A percentile compares a stretch with the other conserved stretches of the same genome.
phyloP scores from a whole-genome alignment of 2,797 vertebrate species.

The Uromys caudimaculatus region DNA sequence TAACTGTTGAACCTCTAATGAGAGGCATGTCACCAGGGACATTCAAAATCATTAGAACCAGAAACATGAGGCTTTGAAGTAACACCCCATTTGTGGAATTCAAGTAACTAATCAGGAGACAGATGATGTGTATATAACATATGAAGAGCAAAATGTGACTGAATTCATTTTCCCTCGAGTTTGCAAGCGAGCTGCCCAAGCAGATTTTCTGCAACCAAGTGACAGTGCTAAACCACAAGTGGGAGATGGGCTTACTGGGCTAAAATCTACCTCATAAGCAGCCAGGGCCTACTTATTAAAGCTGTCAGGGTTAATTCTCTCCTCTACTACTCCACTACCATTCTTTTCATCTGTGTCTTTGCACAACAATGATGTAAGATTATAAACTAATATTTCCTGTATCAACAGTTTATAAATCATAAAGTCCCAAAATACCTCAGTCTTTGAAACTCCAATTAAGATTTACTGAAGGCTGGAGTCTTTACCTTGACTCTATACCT shows the following conservation, averaged over 20 bases:
- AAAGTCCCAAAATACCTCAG: constrained; percentile 48
- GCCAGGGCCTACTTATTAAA: neutral
- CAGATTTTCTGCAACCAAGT: neutral
- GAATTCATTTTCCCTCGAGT: neutral
- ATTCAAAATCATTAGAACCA: neutral
- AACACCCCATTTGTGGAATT: neutral
- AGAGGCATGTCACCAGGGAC: neutral
- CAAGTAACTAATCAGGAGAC: neutral
- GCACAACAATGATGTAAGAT: neutral
- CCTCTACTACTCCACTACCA: neutral
- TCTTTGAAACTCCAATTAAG: neutral
- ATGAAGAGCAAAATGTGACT: neutral
- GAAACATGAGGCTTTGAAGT: neutral
- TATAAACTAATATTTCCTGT: neutral
- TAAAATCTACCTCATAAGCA: neutral
- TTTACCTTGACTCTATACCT: neutral
- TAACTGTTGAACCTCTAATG: neutral
- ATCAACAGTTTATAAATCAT: constrained; percentile 30
- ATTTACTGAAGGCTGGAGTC: neutral
- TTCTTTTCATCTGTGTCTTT: neutral
- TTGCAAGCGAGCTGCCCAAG: neutral
- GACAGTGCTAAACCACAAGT: neutral
- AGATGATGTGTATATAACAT: too few species aligned
- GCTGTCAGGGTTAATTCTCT: neutral
- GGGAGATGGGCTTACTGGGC: neutral